Evolutionary conservation across 2,113 vertebrate species (phyloP).

Genomic region (Paratilapia polleni): DNA sequence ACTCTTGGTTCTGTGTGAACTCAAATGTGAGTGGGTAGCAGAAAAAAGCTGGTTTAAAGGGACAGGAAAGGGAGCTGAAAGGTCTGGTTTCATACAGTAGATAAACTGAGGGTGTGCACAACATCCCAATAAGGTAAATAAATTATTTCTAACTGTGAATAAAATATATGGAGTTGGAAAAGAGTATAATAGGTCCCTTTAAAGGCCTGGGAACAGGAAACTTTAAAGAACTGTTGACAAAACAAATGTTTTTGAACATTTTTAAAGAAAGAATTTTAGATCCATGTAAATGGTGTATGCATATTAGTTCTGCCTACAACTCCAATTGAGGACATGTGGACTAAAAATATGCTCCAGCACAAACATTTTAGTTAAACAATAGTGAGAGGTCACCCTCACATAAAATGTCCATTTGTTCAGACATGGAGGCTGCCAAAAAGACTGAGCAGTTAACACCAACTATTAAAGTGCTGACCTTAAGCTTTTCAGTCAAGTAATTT

Average conservation of each 20-base stretch:
- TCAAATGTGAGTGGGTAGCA: not conserved
- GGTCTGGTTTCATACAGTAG: not conserved
- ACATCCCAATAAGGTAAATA: not conserved
- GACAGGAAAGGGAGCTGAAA: too few species aligned
- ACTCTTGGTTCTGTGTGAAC: not conserved
- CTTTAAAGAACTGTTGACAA: conserved; percentile 13
- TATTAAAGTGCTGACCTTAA: conserved; percentile 32
- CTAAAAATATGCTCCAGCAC: accelerated
- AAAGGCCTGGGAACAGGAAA: not conserved
- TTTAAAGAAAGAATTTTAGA: not conserved
- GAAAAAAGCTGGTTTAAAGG: too few species aligned
- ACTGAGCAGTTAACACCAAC: conserved; percentile 28
- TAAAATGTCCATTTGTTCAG: conserved; percentile 48
- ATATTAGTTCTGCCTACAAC: not conserved
- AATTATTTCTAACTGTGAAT: too few species aligned
- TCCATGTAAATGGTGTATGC: not conserved
- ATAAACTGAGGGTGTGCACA: not conserved
- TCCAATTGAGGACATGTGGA: not conserved
- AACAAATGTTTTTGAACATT: not conserved
- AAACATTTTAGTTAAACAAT: not conserved
- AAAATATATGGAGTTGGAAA: too few species aligned
- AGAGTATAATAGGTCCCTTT: not conserved
- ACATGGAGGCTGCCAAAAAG: conserved; percentile 11
- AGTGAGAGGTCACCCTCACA: not conserved
- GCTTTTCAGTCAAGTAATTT: conserved; percentile 26